Evolutionary conservation across 2,888 invertebrate species (phyloP).

Genomic region (Hypsopygia costalis): DNA sequence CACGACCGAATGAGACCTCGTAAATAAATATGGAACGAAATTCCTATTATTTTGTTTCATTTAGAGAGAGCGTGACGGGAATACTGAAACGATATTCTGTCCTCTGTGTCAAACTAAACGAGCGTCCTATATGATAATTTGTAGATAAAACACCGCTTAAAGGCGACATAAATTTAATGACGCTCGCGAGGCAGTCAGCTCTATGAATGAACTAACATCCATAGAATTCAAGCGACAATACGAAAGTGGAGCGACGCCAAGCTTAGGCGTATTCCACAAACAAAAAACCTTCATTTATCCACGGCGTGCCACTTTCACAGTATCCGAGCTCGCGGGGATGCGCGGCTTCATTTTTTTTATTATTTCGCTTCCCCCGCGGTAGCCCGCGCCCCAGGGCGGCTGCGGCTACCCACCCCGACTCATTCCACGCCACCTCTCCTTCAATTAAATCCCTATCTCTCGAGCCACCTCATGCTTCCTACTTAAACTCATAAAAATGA

Average conservation of each 20-base stretch:
- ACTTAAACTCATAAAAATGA: slow-evolving; percentile 72
- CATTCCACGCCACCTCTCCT: slow-evolving; percentile 52
- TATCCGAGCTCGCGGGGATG: slow-evolving; percentile 74
- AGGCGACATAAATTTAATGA: slow-evolving; percentile 58
- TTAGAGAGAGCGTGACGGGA: slow-evolving; percentile 11
- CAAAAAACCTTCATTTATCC: slow-evolving; percentile 78
- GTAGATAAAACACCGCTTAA: slow-evolving; percentile 33
- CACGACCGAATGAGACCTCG: slow-evolving; percentile 52
- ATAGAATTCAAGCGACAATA: slow-evolving; percentile 72
- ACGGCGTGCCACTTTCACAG: slow-evolving; percentile 78
- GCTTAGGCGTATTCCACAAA: slow-evolving; percentile 74
- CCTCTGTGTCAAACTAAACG: slow-evolving; percentile 14
- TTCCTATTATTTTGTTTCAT: slow-evolving; percentile 18
- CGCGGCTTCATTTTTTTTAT: slow-evolving; percentile 71
- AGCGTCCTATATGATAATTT: slow-evolving; percentile 27
- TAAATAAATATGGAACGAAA: slow-evolving; percentile 59
- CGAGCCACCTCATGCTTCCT: slow-evolving; percentile 67
- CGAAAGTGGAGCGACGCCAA: slow-evolving; percentile 66
- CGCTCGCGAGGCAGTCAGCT: slow-evolving; percentile 32
- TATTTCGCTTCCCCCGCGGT: slow-evolving; percentile 57
- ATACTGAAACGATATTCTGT: slow-evolving; percentile 14
- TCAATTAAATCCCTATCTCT: slow-evolving; percentile 77
- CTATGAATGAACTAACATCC: slow-evolving; percentile 68
- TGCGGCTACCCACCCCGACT: slow-evolving; percentile 47
- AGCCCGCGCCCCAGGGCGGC: slow-evolving; percentile 32